phyloP scores from a whole-genome alignment of 2,113 vertebrate species.

The human region DNA sequence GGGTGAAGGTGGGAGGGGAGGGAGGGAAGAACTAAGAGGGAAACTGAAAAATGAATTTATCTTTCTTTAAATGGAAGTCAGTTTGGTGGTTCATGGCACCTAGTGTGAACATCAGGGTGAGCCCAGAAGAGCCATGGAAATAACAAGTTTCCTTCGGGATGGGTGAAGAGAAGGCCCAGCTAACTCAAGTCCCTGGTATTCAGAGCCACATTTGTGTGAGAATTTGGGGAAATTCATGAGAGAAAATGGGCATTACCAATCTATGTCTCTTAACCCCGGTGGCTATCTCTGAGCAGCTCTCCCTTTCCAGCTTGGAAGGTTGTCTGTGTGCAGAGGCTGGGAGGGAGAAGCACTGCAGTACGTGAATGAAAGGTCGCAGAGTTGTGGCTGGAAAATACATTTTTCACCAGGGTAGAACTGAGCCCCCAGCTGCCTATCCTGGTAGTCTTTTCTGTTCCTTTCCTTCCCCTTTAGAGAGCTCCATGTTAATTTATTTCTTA shows the following conservation, averaged over 20 bases:
- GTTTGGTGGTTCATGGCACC: constrained; percentile 57
- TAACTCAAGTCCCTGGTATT: constrained; percentile 12
- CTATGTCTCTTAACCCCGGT: constrained; percentile 9
- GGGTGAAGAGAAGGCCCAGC: not conserved
- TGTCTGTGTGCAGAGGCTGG: constrained; percentile 38
- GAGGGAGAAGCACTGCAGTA: not conserved
- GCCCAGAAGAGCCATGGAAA: constrained; percentile 60
- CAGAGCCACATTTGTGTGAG: constrained; percentile 37
- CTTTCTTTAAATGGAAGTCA: constrained; percentile 62
- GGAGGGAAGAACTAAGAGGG: constrained; percentile 24
- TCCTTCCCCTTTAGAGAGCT: constrained; percentile 67
- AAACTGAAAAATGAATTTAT: constrained; percentile 62
- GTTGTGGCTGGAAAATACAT: constrained; percentile 16
- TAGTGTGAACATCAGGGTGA: constrained; percentile 37
- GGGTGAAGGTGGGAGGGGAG: constrained; percentile 39
- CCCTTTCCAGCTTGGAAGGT: not conserved
- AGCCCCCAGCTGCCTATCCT: constrained; percentile 36
- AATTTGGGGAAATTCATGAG: constrained; percentile 26
- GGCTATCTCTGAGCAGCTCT: constrained; percentile 33
- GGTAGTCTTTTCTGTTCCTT: constrained; percentile 61
- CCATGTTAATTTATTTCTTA: constrained; percentile 87
- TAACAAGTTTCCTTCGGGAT: constrained; percentile 43
- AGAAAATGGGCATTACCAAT: constrained; percentile 24
- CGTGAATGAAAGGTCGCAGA: not conserved
- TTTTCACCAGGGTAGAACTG: not conserved